phyloP scores from a whole-genome alignment of 64 coral and sea anemone genomes.

The Dendrophyllia cribrosa region DNA sequence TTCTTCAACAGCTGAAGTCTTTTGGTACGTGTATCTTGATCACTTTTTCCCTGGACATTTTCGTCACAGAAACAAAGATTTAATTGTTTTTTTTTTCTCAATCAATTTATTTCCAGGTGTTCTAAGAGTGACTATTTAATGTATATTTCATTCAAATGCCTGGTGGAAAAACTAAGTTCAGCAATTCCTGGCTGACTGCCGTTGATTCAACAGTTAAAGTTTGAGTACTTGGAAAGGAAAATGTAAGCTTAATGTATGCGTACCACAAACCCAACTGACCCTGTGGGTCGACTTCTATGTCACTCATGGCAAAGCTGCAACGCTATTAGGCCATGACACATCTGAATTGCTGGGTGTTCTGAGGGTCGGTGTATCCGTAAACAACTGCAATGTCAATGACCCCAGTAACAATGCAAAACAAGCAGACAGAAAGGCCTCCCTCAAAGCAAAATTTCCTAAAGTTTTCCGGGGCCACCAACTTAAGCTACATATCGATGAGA shows the following conservation, averaged over 20 bases:
- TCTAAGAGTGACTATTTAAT: neutral
- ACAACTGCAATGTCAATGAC: conserved; percentile 10
- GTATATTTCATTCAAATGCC: conserved; percentile 55
- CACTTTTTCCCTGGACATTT: too few species aligned
- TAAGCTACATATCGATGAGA: conserved; percentile 21
- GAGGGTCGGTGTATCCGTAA: neutral
- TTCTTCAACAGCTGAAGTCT: too few species aligned
- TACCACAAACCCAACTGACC: neutral
- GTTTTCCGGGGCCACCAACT: conserved; percentile 48
- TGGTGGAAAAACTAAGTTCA: conserved; percentile 75
- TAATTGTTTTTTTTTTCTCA: conserved; percentile 37
- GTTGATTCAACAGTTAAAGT: conserved; percentile 74
- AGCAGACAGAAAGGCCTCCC: neutral
- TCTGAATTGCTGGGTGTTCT: conserved; percentile 1
- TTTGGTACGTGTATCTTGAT: too few species aligned
- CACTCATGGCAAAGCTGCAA: conserved; percentile 12
- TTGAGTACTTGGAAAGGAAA: conserved; percentile 57
- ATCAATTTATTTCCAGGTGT: conserved; percentile 7
- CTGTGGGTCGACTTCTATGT: conserved; percentile 20
- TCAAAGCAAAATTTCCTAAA: conserved; percentile 47
- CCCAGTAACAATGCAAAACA: too few species aligned
- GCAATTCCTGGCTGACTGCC: conserved; percentile 75
- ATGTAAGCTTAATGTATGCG: conserved; percentile 33
- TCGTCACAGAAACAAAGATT: too few species aligned
- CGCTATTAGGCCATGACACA: conserved; percentile 21